Conservation (phyloP, 2,113 vertebrate species). For the Lasiurus cinereus region DNA sequence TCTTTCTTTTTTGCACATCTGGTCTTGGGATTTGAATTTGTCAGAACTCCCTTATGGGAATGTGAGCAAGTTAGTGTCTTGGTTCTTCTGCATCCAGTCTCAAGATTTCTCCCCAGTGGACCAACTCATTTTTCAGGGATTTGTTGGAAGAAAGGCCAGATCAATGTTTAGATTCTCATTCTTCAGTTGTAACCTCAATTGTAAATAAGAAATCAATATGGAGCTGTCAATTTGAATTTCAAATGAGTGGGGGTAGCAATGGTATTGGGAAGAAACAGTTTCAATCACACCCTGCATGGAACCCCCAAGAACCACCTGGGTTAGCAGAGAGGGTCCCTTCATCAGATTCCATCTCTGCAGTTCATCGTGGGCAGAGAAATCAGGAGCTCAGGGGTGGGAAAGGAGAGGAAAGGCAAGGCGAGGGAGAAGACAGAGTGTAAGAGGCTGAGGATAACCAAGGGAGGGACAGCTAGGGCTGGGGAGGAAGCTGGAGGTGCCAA, state of each 20-base stretch:
- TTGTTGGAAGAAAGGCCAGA: slow-evolving; percentile 52
- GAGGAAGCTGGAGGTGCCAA: neutral
- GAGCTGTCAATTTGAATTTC: slow-evolving; percentile 90
- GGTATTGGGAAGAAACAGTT: slow-evolving; percentile 83
- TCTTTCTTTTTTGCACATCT: neutral
- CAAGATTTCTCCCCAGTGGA: neutral
- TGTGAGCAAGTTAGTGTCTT: neutral
- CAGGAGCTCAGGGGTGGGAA: neutral
- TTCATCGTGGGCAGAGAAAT: slow-evolving; percentile 85
- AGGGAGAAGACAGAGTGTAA: neutral
- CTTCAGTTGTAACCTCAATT: slow-evolving; percentile 86
- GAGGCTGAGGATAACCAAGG: neutral
- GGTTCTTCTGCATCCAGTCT: neutral
- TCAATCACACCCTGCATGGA: slow-evolving; percentile 87
- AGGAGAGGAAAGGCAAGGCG: neutral
- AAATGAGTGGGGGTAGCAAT: slow-evolving; percentile 86
- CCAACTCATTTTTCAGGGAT: neutral
- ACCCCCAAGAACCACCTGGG: slow-evolving; percentile 83
- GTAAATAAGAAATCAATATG: slow-evolving; percentile 89
- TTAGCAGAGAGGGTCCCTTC: slow-evolving; percentile 84
- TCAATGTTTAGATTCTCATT: slow-evolving; percentile 82
- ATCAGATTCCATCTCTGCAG: slow-evolving; percentile 85
- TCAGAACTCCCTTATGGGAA: neutral
- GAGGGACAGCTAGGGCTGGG: neutral
- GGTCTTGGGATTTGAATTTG: neutral